Percentiles rank a stretch among this genome's conserved stretches.
Conservation (phyloP, 1,140 invertebrate genomes). For the Drosophila nigrodunni region DNA sequence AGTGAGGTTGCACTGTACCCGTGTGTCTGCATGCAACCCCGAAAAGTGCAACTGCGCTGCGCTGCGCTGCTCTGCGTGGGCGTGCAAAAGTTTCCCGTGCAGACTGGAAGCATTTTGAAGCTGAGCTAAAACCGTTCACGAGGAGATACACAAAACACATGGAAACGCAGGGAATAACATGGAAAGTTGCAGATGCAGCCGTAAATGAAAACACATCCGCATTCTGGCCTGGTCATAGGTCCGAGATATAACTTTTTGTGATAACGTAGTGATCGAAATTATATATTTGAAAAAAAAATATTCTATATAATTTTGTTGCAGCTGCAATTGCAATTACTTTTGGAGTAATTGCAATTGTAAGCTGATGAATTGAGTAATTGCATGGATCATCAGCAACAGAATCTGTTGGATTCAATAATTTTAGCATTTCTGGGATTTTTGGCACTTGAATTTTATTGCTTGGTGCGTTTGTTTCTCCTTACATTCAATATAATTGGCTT, state of each 20-base stretch:
- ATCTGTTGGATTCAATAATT: slow-evolving; percentile 16
- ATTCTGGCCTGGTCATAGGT: slow-evolving; percentile 16
- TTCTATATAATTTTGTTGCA: background rate
- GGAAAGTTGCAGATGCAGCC: slow-evolving; percentile 31
- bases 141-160: slow-evolving; percentile 61
- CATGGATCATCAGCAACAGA: slow-evolving; percentile 22
- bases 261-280: slow-evolving; percentile 17
- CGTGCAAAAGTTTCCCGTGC: slow-evolving; percentile 37
- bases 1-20: slow-evolving; percentile 33
- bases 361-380: background rate
- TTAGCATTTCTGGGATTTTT: slow-evolving; percentile 9
- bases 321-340: background rate
- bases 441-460: slow-evolving; percentile 26
- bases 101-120: slow-evolving; percentile 60
- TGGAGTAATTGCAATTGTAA: background rate
- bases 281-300: background rate
- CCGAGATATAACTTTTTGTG: background rate
- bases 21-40: slow-evolving; percentile 59
- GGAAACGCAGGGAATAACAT: slow-evolving; percentile 16
- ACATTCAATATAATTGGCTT: slow-evolving; percentile 9
- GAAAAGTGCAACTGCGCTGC: slow-evolving; percentile 29
- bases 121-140: slow-evolving; percentile 19
- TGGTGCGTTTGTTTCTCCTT: slow-evolving; percentile 15
- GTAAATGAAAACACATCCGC: slow-evolving; percentile 9
- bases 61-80: slow-evolving; percentile 35